Evolutionary conservation across 2,113 vertebrate species (phyloP).

Genomic region (Pedetes capensis): DNA sequence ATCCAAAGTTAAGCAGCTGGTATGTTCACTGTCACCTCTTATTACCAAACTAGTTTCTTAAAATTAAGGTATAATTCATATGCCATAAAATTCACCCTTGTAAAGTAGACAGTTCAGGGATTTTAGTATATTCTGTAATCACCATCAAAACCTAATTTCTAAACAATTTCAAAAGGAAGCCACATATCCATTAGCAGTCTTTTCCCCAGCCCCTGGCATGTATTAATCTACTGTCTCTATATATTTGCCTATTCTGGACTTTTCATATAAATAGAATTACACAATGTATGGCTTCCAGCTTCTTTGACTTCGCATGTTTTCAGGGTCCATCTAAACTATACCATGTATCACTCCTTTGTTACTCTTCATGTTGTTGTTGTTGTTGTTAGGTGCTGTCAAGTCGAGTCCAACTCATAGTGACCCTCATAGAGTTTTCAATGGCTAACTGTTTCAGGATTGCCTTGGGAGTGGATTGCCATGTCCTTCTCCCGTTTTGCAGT

Average conservation of each 20-base stretch:
- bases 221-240: neutral
- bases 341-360: neutral
- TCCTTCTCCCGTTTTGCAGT: no score
- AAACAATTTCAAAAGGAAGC: neutral
- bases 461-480: no score
- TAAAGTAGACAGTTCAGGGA: neutral
- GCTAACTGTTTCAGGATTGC: no score
- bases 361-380: neutral
- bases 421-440: no score
- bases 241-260: neutral
- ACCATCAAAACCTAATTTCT: neutral
- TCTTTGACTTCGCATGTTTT: neutral
- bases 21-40: neutral
- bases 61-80: neutral
- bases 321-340: neutral
- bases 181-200: neutral
- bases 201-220: no score
- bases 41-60: neutral
- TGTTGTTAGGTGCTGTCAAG: no score
- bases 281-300: neutral
- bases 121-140: neutral
- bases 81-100: neutral
- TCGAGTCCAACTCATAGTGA: no score
- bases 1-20: neutral
- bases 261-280: neutral